Evolutionary conservation across 2,888 invertebrate genomes (phyloP).

Genomic region (Caenorhabditis macrosperma): DNA sequence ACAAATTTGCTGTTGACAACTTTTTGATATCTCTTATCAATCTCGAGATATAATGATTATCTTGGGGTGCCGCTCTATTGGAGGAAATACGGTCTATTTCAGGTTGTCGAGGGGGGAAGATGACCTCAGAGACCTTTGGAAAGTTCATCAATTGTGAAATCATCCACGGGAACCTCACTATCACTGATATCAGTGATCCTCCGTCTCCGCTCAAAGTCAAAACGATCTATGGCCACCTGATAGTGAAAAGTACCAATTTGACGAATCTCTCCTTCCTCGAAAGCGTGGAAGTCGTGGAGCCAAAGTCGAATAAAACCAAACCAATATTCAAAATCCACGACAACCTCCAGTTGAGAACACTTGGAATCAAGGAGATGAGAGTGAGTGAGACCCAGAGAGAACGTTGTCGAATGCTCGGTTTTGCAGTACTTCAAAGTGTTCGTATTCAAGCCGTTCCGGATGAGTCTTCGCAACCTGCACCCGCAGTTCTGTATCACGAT

Average conservation of each 20-base stretch:
- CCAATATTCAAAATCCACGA: constrained; percentile 1
- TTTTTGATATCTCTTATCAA: no score
- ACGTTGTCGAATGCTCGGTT: not conserved
- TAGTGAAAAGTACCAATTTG: not conserved
- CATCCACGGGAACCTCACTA: not conserved
- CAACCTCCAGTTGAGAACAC: constrained; percentile 6
- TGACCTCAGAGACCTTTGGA: not conserved
- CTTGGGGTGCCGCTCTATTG: no score
- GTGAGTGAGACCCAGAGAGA: no score
- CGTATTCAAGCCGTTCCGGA: not conserved
- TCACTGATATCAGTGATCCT: not conserved
- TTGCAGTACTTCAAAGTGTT: not conserved
- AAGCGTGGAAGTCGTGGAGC: not conserved
- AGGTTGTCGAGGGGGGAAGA: not conserved
- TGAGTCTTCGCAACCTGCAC: constrained; percentile 12
- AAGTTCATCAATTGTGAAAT: constrained; percentile 3
- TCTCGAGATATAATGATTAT: no score
- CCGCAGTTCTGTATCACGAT: constrained; percentile 5
- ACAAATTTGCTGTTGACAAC: no score
- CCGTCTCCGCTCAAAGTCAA: not conserved
- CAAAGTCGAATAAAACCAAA: not conserved
- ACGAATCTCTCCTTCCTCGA: not conserved
- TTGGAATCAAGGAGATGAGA: not conserved
- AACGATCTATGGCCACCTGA: constrained; percentile 5
- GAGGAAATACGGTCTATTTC: not conserved